Evolutionary conservation across 2,113 vertebrate genomes (phyloP), one percentile per base, ranked within the genome.

Genomic region (Egretta garzetta): DNA sequence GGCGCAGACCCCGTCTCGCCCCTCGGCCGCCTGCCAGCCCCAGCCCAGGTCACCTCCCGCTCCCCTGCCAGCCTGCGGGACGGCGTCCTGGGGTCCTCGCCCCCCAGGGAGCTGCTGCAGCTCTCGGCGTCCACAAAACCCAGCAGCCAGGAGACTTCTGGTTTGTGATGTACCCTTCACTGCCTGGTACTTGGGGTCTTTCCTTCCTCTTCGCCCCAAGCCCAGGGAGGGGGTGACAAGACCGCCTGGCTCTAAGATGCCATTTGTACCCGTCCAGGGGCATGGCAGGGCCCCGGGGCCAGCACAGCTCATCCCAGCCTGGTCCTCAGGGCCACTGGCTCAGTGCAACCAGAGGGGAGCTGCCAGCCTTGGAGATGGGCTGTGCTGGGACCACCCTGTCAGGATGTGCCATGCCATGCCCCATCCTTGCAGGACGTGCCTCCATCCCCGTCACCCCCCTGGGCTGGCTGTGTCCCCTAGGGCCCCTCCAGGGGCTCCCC

Each of bases 71-170:
- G 74, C 35, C 47, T 24, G 35, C 5, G 64, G 60, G 47, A 71
- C 1, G 5, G 47, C 2, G 2, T 33, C 28, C 33, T 13, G 16
- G 9, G 22, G 4, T 59, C 26, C 45, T 52, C 1, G 0, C 41
- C 33, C 35, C 5, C 6, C 14, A 23, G 30, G 33, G 32, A 85
- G n/a, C 60, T 75, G 60, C 91, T 71, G 10, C 64, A 70, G 55
- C 14, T 73, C 55, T 66, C 1, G 4, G n/a, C 11, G 4, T 17
- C 23, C 64, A 79, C 64, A 81, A 79, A 74, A 30, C 8, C 8
- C 50, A 49, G 27, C 1, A 6, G 45, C 71, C 60, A 49, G 59
- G 58, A 60, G 39, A 73, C 11, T 14, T 13, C 15, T 22, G 24
- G 41, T 52, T 45, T 35, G 49, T 6, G 0, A 49, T 2, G 2